phyloP scores from a whole-genome alignment of 1,140 invertebrate genomes.

The Heliconius nattereri region DNA sequence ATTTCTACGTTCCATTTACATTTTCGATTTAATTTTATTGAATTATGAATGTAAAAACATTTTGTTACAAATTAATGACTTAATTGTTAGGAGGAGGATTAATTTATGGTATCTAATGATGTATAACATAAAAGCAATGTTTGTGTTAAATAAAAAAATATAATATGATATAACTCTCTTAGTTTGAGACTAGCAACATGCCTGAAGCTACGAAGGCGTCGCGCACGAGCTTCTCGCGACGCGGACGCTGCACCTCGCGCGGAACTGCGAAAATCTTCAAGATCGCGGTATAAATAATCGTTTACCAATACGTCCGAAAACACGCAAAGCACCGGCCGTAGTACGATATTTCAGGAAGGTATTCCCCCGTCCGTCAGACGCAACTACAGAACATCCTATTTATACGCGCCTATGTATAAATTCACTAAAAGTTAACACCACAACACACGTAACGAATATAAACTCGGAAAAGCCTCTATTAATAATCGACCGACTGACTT shows the following conservation, averaged over 20 bases:
- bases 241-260: conserved; percentile 42
- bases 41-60: too few species aligned
- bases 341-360: conserved; percentile 81
- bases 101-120: neutral
- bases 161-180: neutral
- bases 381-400: conserved; percentile 80
- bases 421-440: conserved; percentile 81
- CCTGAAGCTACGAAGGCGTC: conserved; percentile 7
- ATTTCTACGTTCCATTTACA: neutral
- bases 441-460: conserved; percentile 81
- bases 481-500: conserved; percentile 81
- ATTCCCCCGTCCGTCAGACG: conserved; percentile 80
- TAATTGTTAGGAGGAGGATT: neutral
- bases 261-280: conserved; percentile 53
- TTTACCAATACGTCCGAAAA: conserved; percentile 79
- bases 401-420: conserved; percentile 82
- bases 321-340: conserved; percentile 75
- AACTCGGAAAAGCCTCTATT: conserved; percentile 81
- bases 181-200: neutral
- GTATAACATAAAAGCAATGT: neutral
- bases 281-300: conserved; percentile 80
- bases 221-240: conserved; percentile 1
- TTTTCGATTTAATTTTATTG: neutral
- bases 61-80: too few species aligned
- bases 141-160: neutral